These are phyloP conservation scores for Aporophyla nigra DNA, from an alignment of 2,888 invertebrate species.

Conservation along the genomic window DNA sequence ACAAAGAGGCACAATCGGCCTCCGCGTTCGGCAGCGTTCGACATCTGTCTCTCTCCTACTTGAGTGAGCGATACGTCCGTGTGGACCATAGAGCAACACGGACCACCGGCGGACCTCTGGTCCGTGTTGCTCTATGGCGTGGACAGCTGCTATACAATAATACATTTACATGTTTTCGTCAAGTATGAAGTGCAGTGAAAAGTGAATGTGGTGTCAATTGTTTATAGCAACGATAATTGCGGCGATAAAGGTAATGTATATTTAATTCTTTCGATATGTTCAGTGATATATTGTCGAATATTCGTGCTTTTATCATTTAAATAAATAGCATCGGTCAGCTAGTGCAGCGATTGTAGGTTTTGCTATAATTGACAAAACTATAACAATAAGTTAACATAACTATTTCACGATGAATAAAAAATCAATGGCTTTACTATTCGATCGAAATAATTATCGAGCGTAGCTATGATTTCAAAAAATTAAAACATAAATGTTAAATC, in stretches of 20 bases:
- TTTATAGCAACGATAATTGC: slow-evolving; percentile 48
- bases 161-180: no score
- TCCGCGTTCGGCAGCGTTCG: no score
- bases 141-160: no score
- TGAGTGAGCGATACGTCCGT: no score
- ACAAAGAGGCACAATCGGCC: no score
- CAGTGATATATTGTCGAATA: slow-evolving; percentile 62
- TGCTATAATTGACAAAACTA: slow-evolving; percentile 40
- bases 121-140: no score
- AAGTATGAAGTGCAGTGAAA: no score
- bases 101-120: no score
- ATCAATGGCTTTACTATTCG: slow-evolving; percentile 33
- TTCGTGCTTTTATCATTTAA: slow-evolving; percentile 58
- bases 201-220: background rate
- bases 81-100: no score
- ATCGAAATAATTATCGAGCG: slow-evolving; percentile 51
- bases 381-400: slow-evolving; percentile 51
- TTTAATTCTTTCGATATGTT: slow-evolving; percentile 62
- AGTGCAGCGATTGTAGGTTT: slow-evolving; percentile 54
- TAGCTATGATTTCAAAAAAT: no score
- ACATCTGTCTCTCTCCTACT: no score
- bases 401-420: slow-evolving; percentile 56
- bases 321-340: slow-evolving; percentile 55
- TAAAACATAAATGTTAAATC: no score
- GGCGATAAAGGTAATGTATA: slow-evolving; percentile 34